Percentiles rank a stretch among this genome's conserved stretches.
These are phyloP conservation scores for Phengaris arion DNA, from an alignment of 2,888 invertebrate genomes.

Conservation along the genomic window DNA sequence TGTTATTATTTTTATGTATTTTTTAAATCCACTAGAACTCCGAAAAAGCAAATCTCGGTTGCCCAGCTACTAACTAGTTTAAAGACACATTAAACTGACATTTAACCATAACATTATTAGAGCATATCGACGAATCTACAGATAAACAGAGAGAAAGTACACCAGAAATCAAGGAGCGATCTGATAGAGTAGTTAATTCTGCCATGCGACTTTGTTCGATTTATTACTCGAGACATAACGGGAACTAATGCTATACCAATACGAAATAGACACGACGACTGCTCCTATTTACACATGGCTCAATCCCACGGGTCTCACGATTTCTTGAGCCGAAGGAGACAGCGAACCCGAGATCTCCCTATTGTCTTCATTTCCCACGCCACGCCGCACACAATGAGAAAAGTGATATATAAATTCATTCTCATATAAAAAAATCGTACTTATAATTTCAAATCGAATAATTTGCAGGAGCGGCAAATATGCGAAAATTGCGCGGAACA, in stretches of 20 bases:
- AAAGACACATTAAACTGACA: background rate
- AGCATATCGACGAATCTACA: background rate
- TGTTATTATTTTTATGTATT: no score
- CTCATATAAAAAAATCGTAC: constrained; percentile 37
- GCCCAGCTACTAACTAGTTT: background rate
- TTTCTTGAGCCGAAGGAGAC: constrained; percentile 52
- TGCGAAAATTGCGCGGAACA: constrained; percentile 9
- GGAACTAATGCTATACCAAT: constrained; percentile 41
- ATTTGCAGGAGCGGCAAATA: constrained; percentile 21
- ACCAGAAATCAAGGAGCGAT: constrained; percentile 15
- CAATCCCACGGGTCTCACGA: constrained; percentile 58
- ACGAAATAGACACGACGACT: constrained; percentile 44
- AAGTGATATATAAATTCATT: constrained; percentile 52
- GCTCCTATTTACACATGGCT: constrained; percentile 46
- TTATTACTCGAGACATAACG: constrained; percentile 25
- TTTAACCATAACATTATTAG: background rate
- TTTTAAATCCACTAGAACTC: no score
- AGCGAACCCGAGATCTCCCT: constrained; percentile 53
- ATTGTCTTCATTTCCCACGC: constrained; percentile 64
- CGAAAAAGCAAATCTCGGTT: no score
- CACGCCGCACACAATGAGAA: constrained; percentile 46
- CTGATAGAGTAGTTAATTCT: constrained; percentile 8
- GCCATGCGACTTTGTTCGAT: constrained; percentile 21
- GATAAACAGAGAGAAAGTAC: constrained; percentile 14
- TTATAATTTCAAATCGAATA: constrained; percentile 31